Evolutionary conservation across 1,140 invertebrate species (phyloP).

Genomic region (Drosophila pallidifrons): DNA sequence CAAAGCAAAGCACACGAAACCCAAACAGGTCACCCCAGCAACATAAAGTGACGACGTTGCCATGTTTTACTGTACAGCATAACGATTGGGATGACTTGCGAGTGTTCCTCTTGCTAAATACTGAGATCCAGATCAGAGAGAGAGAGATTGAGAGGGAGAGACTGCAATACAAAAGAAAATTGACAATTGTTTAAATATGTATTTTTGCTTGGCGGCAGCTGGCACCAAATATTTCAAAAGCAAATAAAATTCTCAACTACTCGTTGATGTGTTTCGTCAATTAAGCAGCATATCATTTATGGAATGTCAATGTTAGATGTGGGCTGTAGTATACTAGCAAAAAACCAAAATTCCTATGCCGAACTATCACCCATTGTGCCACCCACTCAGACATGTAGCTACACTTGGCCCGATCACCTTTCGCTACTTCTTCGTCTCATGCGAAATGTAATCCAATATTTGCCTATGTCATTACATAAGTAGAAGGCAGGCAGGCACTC

Average conservation of each 20-base stretch:
- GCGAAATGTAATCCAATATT: conserved; percentile 55
- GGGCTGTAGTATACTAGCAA: not conserved
- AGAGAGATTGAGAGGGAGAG: conserved; percentile 1
- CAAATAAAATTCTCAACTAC: conserved; percentile 13
- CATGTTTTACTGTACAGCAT: conserved; percentile 83
- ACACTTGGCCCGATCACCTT: conserved; percentile 24
- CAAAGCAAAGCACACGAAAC: conserved; percentile 91
- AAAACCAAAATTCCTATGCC: conserved; percentile 30
- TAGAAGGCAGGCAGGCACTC: conserved; percentile 12
- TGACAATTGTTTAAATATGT: conserved; percentile 47
- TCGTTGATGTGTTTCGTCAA: conserved; percentile 10
- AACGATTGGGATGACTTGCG: conserved; percentile 60
- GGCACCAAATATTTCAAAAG: conserved; percentile 27
- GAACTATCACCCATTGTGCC: conserved; percentile 16
- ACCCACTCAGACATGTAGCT: not conserved
- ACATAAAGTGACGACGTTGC: conserved; percentile 88
- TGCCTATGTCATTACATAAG: conserved; percentile 60
- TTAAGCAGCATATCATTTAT: conserved; percentile 37
- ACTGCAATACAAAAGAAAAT: conserved; percentile 17
- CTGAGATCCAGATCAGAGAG: conserved; percentile 58
- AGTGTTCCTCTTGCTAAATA: conserved; percentile 34
- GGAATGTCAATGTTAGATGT: conserved; percentile 6
- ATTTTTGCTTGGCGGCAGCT: conserved; percentile 34
- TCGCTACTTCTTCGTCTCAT: conserved; percentile 2
- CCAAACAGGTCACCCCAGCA: conserved; percentile 90